Base-by-base conservation (phyloP, 2,797 vertebrate species). In the Cryptoprocta ferox region DNA sequence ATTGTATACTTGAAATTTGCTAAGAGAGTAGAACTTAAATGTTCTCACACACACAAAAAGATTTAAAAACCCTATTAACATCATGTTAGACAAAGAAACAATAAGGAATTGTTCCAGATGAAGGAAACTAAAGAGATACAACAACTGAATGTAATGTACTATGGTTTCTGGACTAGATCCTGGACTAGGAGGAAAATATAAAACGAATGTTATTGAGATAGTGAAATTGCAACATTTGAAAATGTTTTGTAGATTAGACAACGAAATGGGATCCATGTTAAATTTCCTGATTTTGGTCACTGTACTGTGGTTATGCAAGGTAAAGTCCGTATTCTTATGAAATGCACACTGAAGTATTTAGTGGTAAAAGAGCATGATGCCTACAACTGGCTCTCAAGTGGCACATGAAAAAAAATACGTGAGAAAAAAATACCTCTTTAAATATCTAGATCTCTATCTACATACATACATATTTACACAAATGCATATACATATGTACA, bases 1-100 rank as follows among this genome's bases (percentile, higher is more conserved):
- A 88, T 42, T 42, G 8, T 32, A 75, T 42, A 32, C 35, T 73
- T 42, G 37, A 75, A 42, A 88, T 73, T 39, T 75, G 4, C 53
- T 73, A 59, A 39, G 48, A 39, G 16, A 42, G 28, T 59, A 59
- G 26, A 59, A 59, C 16, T 56, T 59, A 73, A 73, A 61, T 88
- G 18, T 88, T 88, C 28, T 59, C 35, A 24, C 37, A 35, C 11
- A 45, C 65, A 6, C 15, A 68, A 35, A 68, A 68, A 71, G 37
- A 39, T 39, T 71, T 26, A 3, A 71, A 71, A 71, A 71, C 8
- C 65, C 65, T 39, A n/a, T 53, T 39, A 30, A 61, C 32, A 15
- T 70, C 45, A 87, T 66, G 89, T 76, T 80, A 81, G 59, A 81
- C 9, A 70, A 94, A 71, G 37, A 84, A 73, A 97, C 10, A n/a